Evolutionary conservation across 2,888 invertebrate species (phyloP), one percentile per base, ranked within the genome.

Genomic region (Papilio elwesi): DNA sequence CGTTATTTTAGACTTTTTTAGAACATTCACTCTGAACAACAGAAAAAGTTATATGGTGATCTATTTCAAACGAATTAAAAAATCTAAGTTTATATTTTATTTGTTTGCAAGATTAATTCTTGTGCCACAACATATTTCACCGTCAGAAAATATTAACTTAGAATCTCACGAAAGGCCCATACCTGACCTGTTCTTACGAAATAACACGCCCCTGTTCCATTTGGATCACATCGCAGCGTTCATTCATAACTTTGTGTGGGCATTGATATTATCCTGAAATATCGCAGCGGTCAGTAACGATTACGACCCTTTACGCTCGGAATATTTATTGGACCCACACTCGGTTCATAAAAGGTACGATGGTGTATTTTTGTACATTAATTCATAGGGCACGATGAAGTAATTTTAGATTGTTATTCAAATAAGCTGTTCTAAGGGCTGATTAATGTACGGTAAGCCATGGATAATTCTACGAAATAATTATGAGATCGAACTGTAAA

Each of bases 161-260:
- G 43, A 9, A 13, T 15, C 3, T 15, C 9, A 52, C 51, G 7
- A 51, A 51, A 6, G 9, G 15, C n/a, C n/a, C n/a, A n/a, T 16
- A 16, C 15, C n/a, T 52, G 15, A 52, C 26, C 13, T 57, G 36
- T 57, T 57, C 12, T 13, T 43, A 43, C 6, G 55, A 57, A 57
- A 26, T 49, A 49, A 49, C 11, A 36, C 12, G 8, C 6, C 11
- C 12, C 5, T 38, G 13, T 7, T 10, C 9, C 1, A 10, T 62
- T 62, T 43, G 6, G 15, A 43, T 15, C 43, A 43, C 15, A 62
- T 62, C 15, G 43, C 43, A n/a, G n/a, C 26, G n/a, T 68, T 68
- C 59, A 68, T 68, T 68, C 68, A 68, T 59, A 59, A 68, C 13
- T 49, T 15, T 49, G 16, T 36, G 57, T 68, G n/a, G 57, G 38